Evolutionary conservation across 2,888 invertebrate species (phyloP), one percentile per base, ranked within the genome.

Genomic region (Megastigmus dorsalis): DNA sequence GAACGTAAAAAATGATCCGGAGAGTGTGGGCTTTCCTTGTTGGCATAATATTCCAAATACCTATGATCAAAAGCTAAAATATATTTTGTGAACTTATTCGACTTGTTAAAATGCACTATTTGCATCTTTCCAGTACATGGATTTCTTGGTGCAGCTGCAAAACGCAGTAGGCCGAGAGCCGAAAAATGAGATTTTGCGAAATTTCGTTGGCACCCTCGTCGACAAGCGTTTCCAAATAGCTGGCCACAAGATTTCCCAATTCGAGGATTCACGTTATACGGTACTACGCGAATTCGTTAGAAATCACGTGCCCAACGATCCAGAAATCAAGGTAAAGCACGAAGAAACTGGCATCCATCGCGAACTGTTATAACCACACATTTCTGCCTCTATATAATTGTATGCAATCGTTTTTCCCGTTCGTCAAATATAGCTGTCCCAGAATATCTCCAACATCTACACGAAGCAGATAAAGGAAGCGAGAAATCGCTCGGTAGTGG

Each of bases 401-500:
- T n/a, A n/a, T n/a, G n/a, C n/a, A n/a, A n/a, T n/a, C n/a, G n/a
- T n/a, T n/a, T n/a, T n/a, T n/a, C n/a, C n/a, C n/a, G n/a, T n/a
- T n/a, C n/a, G n/a, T n/a, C n/a, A n/a, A n/a, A n/a, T 23, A 15
- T 28, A 84, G 82, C 73, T 85, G 6, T 84, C 85, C 3, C 81
- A 80, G 71, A 76, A 80, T 30, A 77, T 85, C 13, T 18, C 81
- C 62, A 76, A 77, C 57, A 38, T 73, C 63, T 50, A 79, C 78
- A 65, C 67, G 74, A 63, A 80, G 70, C 72, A 79, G 74, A n/a
- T 75, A 76, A 36, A 80, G 71, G 20, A 76, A 74, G 7, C 81
- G 30, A 63, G 77, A 75, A 41, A 76, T 79, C 70, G 80, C 48
- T 75, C 59, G 6, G 63, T 77, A 1, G 72, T 77, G 1, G 85